A percentile compares a stretch with the other conserved stretches of the same genome.
phyloP scores from a whole-genome alignment of 30 jellyfish, hydroid and myxozoan genomes.

The Aurelia sp. region DNA sequence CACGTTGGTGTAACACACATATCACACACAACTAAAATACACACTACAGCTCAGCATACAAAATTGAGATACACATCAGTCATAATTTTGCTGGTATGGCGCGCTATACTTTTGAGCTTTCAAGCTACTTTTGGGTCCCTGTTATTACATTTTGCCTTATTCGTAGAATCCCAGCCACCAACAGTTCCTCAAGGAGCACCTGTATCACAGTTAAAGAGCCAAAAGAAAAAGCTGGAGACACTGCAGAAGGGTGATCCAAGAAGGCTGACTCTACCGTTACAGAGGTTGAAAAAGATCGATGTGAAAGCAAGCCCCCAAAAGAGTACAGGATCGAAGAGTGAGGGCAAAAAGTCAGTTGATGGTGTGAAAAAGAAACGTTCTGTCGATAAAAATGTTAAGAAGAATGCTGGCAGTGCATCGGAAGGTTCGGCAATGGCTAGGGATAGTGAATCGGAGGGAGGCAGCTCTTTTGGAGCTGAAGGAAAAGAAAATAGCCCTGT shows the following conservation, averaged over 20 bases:
- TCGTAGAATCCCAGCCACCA: conserved; percentile 13
- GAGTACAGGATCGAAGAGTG: not conserved
- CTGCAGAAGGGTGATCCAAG: conserved; percentile 65
- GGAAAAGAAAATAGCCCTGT: conserved; percentile 40
- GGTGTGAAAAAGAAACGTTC: too few relatives aligned
- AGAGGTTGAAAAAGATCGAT: conserved; percentile 42
- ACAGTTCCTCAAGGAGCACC: conserved; percentile 10
- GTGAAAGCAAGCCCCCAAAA: not conserved
- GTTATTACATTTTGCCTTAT: not conserved
- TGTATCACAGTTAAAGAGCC: not conserved
- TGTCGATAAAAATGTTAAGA: too few relatives aligned
- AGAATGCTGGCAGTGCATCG: not conserved
- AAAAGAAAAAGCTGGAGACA: not conserved
- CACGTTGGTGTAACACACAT: too few relatives aligned
- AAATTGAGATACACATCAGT: too few relatives aligned
- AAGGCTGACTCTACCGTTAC: conserved; percentile 62
- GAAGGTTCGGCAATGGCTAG: not conserved
- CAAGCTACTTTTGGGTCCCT: not conserved
- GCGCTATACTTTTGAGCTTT: too few relatives aligned
- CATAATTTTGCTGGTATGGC: too few relatives aligned
- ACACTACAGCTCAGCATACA: too few relatives aligned
- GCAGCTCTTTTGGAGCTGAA: not conserved
- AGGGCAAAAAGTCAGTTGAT: not conserved
- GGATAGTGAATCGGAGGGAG: not conserved
- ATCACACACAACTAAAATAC: too few relatives aligned